Evolutionary conservation across 2,113 vertebrate genomes (phyloP).

Genomic region (Paraplagusia blochii): DNA sequence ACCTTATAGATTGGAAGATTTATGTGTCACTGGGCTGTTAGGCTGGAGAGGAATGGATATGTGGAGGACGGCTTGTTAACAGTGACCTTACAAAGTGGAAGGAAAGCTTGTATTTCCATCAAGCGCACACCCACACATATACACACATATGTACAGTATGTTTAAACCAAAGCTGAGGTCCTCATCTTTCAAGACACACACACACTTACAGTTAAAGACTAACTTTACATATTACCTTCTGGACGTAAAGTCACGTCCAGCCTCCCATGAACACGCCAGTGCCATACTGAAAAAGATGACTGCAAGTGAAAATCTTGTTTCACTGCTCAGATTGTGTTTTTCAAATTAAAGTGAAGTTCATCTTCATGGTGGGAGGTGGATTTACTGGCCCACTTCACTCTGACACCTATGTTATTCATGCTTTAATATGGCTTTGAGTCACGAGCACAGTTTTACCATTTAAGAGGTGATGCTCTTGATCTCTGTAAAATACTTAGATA

Average conservation of each 20-base stretch:
- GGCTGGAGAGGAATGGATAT: conserved; percentile 48
- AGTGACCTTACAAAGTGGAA: conserved; percentile 57
- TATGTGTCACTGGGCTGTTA: conserved; percentile 54
- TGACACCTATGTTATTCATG: neutral
- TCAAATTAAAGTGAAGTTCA: conserved; percentile 55
- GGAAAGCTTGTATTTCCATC: conserved; percentile 50
- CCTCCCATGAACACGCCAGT: conserved; percentile 27
- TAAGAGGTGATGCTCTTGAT: too few species aligned
- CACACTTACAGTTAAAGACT: conserved; percentile 18
- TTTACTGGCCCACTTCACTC: conserved; percentile 26
- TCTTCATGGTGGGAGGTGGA: conserved; percentile 32
- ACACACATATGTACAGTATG: conserved; percentile 1
- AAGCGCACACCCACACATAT: conserved; percentile 6
- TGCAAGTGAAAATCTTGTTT: conserved; percentile 41
- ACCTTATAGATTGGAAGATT: conserved; percentile 63
- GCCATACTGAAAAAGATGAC: conserved; percentile 59
- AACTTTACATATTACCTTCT: conserved; percentile 41
- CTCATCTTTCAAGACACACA: conserved; percentile 11
- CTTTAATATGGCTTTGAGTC: conserved; percentile 6
- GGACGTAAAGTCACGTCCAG: conserved; percentile 38
- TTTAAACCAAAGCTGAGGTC: neutral
- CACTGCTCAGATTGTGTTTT: conserved; percentile 52
- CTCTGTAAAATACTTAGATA: too few species aligned
- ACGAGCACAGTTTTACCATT: too few species aligned
- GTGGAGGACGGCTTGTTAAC: conserved; percentile 58